Percentiles rank a stretch among this genome's conserved stretches.
Evolutionary conservation across 2,888 invertebrate species (phyloP).

Genomic region (Disparrhopalites patrizii): DNA sequence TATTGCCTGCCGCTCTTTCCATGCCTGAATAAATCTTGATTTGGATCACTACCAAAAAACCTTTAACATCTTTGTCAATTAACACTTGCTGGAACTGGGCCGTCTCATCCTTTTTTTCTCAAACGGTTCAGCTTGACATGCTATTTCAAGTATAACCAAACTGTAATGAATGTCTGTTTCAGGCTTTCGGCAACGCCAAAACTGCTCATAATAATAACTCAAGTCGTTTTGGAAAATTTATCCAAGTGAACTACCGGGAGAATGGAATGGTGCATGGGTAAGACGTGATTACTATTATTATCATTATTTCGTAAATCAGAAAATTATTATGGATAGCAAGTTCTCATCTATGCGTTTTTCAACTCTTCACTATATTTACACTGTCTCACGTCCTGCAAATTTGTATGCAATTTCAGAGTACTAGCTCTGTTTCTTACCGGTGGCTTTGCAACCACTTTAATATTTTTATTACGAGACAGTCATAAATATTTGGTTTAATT

Average conservation of each 20-base stretch:
- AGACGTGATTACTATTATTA: constrained; percentile 48
- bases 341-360: background rate
- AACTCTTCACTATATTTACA: too few species aligned
- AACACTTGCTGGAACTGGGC: constrained; percentile 12
- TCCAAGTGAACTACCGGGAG: constrained; percentile 95
- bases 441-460: too few species aligned
- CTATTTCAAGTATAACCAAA: constrained; percentile 1
- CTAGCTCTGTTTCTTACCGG: too few species aligned
- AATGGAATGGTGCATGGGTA: constrained; percentile 97
- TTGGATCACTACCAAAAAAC: too few species aligned
- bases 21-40: too few species aligned
- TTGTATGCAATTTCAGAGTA: too few species aligned
- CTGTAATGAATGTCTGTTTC: constrained; percentile 44
- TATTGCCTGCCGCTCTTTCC: too few species aligned
- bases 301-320: background rate
- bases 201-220: constrained; percentile 97
- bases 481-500: too few species aligned
- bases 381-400: too few species aligned
- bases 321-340: background rate
- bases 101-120: background rate
- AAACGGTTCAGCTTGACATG: background rate
- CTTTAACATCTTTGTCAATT: constrained; percentile 11
- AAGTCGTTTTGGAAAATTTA: constrained; percentile 95
- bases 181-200: constrained; percentile 97
- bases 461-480: too few species aligned